A percentile compares a stretch with the other conserved stretches of the same genome.
These are phyloP conservation scores for Caenorhabditis brenneri DNA, from an alignment of 1,140 invertebrate genomes.

Conservation along the genomic window DNA sequence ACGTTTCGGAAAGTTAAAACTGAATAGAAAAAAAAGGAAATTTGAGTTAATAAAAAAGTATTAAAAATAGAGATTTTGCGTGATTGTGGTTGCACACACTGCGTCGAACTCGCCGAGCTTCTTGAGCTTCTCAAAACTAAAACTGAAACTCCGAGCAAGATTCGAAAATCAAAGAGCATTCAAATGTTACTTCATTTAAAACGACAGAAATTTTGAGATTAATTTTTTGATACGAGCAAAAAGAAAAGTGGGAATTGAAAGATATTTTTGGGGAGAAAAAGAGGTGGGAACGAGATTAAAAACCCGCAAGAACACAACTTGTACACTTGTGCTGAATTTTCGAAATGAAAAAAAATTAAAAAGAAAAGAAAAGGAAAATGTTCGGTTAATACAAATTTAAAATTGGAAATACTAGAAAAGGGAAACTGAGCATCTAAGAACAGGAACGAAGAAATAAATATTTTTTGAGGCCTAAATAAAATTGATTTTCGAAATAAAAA, in stretches of 20 bases:
- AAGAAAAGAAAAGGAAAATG: no score
- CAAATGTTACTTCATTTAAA: not conserved
- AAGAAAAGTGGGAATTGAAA: not conserved
- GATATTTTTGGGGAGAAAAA: not conserved
- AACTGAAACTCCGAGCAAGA: no score
- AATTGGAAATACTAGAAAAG: not conserved
- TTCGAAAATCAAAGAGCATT: no score
- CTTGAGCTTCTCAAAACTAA: no score
- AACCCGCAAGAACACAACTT: not conserved
- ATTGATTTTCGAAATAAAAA: no score
- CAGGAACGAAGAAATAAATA: no score
- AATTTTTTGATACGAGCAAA: no score
- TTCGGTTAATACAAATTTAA: not conserved
- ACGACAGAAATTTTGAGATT: not conserved
- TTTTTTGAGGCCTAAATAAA: no score
- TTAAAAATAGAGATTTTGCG: no score
- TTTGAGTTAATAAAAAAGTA: not conserved
- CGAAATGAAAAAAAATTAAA: not conserved
- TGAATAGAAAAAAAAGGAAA: not conserved
- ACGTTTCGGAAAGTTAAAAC: not conserved
- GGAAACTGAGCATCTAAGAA: not conserved
- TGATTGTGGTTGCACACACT: no score
- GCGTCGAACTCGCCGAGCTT: no score
- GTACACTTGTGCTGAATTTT: not conserved
- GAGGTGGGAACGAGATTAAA: not conserved